Percentiles rank a stretch among this genome's conserved stretches.
Evolutionary conservation across 2,113 vertebrate genomes (phyloP).

Genomic region (Hippocampus barbouri): DNA sequence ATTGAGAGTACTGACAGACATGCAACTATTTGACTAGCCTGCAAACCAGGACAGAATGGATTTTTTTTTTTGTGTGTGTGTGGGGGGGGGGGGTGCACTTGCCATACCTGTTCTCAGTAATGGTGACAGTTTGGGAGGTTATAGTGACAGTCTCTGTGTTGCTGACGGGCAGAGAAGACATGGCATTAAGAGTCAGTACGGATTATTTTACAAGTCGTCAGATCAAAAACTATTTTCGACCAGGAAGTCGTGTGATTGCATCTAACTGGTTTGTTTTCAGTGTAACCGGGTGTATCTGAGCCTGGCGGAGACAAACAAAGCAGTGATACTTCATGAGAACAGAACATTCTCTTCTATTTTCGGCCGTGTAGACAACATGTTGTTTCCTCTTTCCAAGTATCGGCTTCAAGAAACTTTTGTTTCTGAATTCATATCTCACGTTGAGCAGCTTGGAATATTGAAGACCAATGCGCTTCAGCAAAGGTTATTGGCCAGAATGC

Average conservation of each 20-base stretch:
- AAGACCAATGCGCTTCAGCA: background rate
- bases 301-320: constrained; percentile 55
- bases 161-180: constrained; percentile 33
- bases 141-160: constrained; percentile 44
- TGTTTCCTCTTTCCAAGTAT: constrained; percentile 41
- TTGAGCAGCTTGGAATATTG: constrained; percentile 20
- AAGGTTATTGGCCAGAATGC: background rate
- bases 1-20: constrained; percentile 30
- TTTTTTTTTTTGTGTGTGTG: constrained; percentile 9
- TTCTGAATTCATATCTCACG: constrained; percentile 22
- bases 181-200: constrained; percentile 29
- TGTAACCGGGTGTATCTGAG: constrained; percentile 51
- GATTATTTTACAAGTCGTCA: constrained; percentile 37
- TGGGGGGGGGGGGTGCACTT: background rate
- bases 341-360: constrained; percentile 50
- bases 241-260: constrained; percentile 34
- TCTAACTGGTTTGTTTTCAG: constrained; percentile 49
- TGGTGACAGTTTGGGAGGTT: constrained; percentile 52
- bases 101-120: constrained; percentile 46
- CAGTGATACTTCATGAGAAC: constrained; percentile 53
- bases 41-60: constrained; percentile 23
- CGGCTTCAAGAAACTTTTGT: constrained; percentile 25
- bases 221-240: constrained; percentile 35
- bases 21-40: constrained; percentile 41
- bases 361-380: constrained; percentile 35